phyloP scores from a whole-genome alignment of 2,888 invertebrate species.

The Lochmaea crataegi region DNA sequence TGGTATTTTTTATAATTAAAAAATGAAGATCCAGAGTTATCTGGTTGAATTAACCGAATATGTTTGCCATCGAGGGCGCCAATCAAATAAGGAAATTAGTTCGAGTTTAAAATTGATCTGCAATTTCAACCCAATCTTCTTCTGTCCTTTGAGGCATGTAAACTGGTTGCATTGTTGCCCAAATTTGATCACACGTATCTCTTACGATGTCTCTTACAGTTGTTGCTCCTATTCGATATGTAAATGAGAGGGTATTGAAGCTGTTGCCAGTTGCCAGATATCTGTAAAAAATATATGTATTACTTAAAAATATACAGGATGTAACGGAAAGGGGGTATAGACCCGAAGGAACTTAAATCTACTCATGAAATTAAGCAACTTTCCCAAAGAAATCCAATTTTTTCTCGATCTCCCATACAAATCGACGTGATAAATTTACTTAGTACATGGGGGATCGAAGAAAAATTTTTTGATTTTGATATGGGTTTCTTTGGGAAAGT shows the following conservation, averaged over 20 bases:
- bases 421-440: not conserved
- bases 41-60: slow-evolving; percentile 1
- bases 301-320: not conserved
- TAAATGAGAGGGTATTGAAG: slow-evolving; percentile 51
- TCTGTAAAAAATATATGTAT: slow-evolving; percentile 46
- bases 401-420: not conserved
- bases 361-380: not conserved
- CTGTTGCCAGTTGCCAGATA: slow-evolving; percentile 51
- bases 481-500: not conserved
- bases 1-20: slow-evolving; percentile 13
- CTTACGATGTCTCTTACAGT: slow-evolving; percentile 52
- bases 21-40: slow-evolving; percentile 10
- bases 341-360: not conserved
- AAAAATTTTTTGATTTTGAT: not conserved
- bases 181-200: slow-evolving; percentile 52
- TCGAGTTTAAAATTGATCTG: not conserved
- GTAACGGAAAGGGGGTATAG: not conserved
- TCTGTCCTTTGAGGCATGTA: slow-evolving; percentile 31
- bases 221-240: slow-evolving; percentile 50
- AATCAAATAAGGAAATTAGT: not conserved
- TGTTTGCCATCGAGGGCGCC: not conserved
- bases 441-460: not conserved
- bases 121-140: slow-evolving; percentile 48
- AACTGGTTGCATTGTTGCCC: slow-evolving; percentile 45
- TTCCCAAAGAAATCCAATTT: slow-evolving; percentile 1